Evolutionary conservation across 2,888 invertebrate species (phyloP).

Genomic region (Agrilus mali): DNA sequence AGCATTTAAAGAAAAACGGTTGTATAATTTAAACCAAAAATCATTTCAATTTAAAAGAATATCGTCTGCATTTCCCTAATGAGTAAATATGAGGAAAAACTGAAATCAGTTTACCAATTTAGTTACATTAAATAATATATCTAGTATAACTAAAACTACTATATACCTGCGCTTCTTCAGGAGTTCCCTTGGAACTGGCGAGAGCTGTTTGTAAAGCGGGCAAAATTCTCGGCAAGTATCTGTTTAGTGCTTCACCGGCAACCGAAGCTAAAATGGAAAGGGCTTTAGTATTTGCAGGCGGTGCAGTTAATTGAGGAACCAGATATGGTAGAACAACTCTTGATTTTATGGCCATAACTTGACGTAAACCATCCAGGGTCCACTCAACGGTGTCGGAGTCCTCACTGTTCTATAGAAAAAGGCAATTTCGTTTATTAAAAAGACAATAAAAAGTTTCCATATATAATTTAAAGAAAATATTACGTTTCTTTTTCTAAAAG

Average conservation of each 20-base stretch:
- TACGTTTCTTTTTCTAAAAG: too few species aligned
- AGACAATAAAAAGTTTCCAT: background rate
- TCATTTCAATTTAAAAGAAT: too few species aligned
- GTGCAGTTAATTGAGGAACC: slow-evolving; percentile 83
- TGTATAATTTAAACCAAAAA: too few species aligned
- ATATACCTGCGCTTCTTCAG: slow-evolving; percentile 40
- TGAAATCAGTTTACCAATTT: too few species aligned
- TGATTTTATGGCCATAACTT: slow-evolving; percentile 95
- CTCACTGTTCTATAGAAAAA: slow-evolving; percentile 49
- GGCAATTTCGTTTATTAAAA: slow-evolving; percentile 9
- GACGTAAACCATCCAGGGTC: slow-evolving; percentile 88
- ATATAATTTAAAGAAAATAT: too few species aligned
- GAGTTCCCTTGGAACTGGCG: slow-evolving; percentile 52
- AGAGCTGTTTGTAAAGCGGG: slow-evolving; percentile 77
- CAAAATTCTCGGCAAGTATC: slow-evolving; percentile 82
- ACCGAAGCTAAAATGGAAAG: slow-evolving; percentile 88
- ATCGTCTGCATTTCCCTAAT: slow-evolving; percentile 16
- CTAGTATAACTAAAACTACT: background rate
- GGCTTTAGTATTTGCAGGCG: slow-evolving; percentile 86
- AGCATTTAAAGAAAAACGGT: too few species aligned
- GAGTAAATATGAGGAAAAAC: too few species aligned
- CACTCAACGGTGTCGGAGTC: slow-evolving; percentile 73
- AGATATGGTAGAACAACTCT: slow-evolving; percentile 91
- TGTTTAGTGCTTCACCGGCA: slow-evolving; percentile 83
- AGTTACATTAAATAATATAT: background rate